A percentile compares a stretch with the other conserved stretches of the same genome.
These are phyloP conservation scores for Chironomus striatipennis DNA, from an alignment of 1,140 invertebrate genomes.

Conservation along the genomic window DNA sequence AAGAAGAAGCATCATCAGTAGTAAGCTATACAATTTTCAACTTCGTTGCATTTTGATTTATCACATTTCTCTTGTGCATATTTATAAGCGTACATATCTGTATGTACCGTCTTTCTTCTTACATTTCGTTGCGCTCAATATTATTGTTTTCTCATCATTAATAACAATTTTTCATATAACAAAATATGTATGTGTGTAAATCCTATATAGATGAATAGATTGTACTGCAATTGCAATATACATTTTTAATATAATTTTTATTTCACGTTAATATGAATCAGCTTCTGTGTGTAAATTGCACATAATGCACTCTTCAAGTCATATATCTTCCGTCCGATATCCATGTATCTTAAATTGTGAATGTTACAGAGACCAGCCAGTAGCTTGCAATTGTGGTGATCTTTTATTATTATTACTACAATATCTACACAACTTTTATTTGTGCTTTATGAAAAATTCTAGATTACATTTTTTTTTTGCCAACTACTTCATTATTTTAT, in stretches of 20 bases:
- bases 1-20: neutral
- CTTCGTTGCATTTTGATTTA: conserved; percentile 18
- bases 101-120: neutral
- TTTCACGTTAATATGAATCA: conserved; percentile 17
- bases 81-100: neutral
- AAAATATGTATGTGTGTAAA: no score
- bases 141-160: conserved; percentile 24
- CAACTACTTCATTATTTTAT: no score
- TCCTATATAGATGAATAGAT: no score
- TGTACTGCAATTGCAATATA: neutral
- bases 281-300: conserved; percentile 20
- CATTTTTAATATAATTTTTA: conserved; percentile 15
- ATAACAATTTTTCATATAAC: conserved; percentile 21
- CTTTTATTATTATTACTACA: neutral
- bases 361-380: no score
- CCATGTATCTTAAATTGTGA: neutral
- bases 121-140: neutral
- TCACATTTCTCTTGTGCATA: conserved; percentile 16
- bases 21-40: conserved; percentile 1
- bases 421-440: neutral
- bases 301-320: neutral
- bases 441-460: no score
- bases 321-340: neutral
- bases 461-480: no score
- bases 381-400: neutral